A percentile compares a stretch with the other conserved stretches of the same genome.
Conservation (phyloP, 1,140 invertebrate species). For the Scaptodrosophila lebanonensis region DNA sequence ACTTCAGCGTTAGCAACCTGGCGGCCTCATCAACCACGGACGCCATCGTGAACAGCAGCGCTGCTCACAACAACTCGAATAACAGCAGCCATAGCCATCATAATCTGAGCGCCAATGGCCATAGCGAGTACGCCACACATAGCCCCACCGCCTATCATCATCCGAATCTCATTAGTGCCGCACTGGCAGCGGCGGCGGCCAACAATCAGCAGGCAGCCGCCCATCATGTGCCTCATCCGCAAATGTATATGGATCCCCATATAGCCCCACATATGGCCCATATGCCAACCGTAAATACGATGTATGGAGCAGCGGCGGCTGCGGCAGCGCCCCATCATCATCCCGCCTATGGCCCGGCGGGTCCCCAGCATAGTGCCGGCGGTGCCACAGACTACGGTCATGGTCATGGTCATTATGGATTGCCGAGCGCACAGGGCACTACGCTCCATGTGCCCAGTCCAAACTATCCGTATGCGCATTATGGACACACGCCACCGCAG, state of each 20-base stretch:
- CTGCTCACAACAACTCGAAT: conserved; percentile 27
- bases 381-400: conserved; percentile 4
- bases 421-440: conserved; percentile 29
- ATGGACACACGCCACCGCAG: conserved; percentile 20
- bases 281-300: conserved; percentile 37
- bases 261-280: conserved; percentile 45
- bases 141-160: conserved; percentile 53
- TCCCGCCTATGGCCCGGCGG: conserved; percentile 7
- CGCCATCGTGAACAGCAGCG: conserved; percentile 25
- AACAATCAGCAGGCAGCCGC: conserved; percentile 28
- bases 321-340: conserved; percentile 25
- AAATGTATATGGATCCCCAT: conserved; percentile 69
- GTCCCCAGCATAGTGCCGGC: conserved; percentile 33
- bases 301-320: conserved; percentile 43
- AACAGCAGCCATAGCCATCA: conserved; percentile 12
- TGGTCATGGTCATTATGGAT: conserved; percentile 14
- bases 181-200: conserved; percentile 32
- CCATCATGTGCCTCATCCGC: conserved; percentile 34
- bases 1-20: conserved; percentile 62
- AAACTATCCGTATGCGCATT: conserved; percentile 61
- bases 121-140: conserved; percentile 33
- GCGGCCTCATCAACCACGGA: conserved; percentile 35
- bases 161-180: conserved; percentile 53
- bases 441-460: conserved; percentile 72
- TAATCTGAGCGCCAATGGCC: conserved; percentile 16